Evolutionary conservation across 2,113 vertebrate species (phyloP), one percentile per base, ranked within the genome.

Genomic region (Scalopus aquaticus): DNA sequence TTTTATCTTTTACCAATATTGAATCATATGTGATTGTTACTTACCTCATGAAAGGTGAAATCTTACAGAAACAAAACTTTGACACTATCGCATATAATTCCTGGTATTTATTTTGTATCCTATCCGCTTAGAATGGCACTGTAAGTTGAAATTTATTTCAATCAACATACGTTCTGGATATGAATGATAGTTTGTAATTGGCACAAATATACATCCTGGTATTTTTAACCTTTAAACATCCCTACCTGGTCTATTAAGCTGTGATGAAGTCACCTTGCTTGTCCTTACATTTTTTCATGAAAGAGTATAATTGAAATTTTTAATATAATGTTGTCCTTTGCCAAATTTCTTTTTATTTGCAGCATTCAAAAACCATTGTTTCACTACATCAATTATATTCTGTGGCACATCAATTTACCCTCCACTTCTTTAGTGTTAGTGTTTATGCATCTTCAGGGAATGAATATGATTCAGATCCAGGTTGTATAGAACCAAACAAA

Each of bases 361-460:
- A 95, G 26, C 20, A 91, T 85, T 54, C 39, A 92, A 54, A 30
- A 42, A 20, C 49, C 15, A 1, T 0, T 2, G 37, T 95, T 97
- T 60, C 42, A 37, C 86, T 35, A 46, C 2, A 60, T 79, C 15
- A 3, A 95, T 60, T 80, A 51, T 96, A 70, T 94, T 96, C 58
- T 58, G 89, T 88, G 88, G 64, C 80, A 95, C 11, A 96, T 93
- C 81, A 88, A 77, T 81, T 93, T 94, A 70, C 95, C 19, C 83
- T 90, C 28, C 37, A 88, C 37, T 74, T 44, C 95, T 96, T 94
- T 91, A 83, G 82, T 96, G 91, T 94, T 78, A 91, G 56, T 93
- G 24, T 95, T 93, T 94, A 96, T 90, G 91, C 1, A 64, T 73
- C 77, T 1, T 89, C 69, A 73, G 32, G 86, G 44, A 90, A 80